phyloP scores from a whole-genome alignment of 2,113 vertebrate genomes.

The Promerops cafer region DNA sequence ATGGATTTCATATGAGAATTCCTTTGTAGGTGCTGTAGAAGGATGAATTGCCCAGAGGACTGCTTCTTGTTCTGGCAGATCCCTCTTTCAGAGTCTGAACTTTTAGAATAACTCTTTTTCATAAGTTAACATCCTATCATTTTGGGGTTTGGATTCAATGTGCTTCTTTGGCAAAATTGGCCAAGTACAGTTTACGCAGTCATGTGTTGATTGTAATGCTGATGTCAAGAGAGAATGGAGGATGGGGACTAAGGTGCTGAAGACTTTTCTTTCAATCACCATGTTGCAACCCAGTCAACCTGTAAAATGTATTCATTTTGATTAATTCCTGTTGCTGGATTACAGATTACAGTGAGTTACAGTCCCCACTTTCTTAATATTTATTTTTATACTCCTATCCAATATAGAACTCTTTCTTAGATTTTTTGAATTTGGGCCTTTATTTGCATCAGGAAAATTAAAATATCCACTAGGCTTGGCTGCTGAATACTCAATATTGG shows the following conservation, averaged over 20 bases:
- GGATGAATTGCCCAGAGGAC: not conserved
- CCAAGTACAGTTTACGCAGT: not conserved
- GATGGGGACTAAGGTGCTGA: not conserved
- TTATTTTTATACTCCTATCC: not conserved
- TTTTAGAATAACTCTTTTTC: not conserved
- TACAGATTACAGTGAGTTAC: not conserved
- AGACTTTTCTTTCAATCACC: not conserved
- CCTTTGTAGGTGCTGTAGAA: not conserved
- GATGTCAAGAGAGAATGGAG: not conserved
- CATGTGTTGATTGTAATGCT: not conserved
- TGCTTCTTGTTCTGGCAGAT: not conserved
- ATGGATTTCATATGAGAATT: not conserved
- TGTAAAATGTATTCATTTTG: not conserved
- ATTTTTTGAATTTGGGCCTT: not conserved
- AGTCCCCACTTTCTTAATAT: not conserved
- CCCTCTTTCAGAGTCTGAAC: not conserved
- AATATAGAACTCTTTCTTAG: not conserved
- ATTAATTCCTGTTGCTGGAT: not conserved
- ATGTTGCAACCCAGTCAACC: not conserved
- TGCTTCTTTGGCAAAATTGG: not conserved
- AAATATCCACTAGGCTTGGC: not conserved
- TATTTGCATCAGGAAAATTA: not conserved
- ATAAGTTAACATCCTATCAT: not conserved
- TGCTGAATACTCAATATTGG: not conserved
- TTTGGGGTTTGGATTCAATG: not conserved